Base-by-base conservation (phyloP, 2,888 invertebrate genomes). In the Tenthredo scrophulariae region DNA sequence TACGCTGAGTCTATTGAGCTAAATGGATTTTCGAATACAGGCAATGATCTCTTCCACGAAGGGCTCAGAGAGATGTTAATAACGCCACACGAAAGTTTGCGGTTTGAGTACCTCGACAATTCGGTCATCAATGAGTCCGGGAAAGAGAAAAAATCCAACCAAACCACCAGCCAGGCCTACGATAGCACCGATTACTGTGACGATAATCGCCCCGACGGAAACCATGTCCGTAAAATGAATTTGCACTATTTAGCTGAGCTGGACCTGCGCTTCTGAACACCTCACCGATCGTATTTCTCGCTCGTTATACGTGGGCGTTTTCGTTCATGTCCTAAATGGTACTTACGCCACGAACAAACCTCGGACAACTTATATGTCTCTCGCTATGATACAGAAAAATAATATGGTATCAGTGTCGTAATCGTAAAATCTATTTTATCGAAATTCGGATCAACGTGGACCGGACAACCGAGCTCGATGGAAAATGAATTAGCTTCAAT, bases 151-250 rank as follows among this genome's bases (percentile, higher is more conserved):
- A 83, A 67, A 83, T 67, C 67, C 67, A 18, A 67, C 43, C 5
- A 83, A 67, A 29, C 65, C 65, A 83, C 83, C 67, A 70, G 67
- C 22, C 22, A 83, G 26, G 65, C 40, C 50, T 43, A 83, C 33
- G 1, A 70, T 22, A 26, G 46, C 67, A 50, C 83, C 83, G 67
- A 83, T 29, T 50, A 83, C 33, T 29, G 83, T n/a, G 10, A 70
- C 29, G 26, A 83, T 13, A 46, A 29, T 18, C 29, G 67, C 46
- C 22, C 10, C 67, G 26, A 43, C 9, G 15, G 33, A 83, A 5
- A 50, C 33, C 83, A 83, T 83, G 13, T 29, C 65, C n/a, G 6
- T 6, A 50, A 40, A 46, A 65, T 54, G 22, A 6, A 43, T 18
- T 22, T n/a, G 40, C 33, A n/a, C 43, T 13, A 74, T 18, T 43